Percentiles rank a stretch among this genome's conserved stretches.
Conservation (phyloP, 1,140 invertebrate genomes). For the Oreohelix idahoensis region DNA sequence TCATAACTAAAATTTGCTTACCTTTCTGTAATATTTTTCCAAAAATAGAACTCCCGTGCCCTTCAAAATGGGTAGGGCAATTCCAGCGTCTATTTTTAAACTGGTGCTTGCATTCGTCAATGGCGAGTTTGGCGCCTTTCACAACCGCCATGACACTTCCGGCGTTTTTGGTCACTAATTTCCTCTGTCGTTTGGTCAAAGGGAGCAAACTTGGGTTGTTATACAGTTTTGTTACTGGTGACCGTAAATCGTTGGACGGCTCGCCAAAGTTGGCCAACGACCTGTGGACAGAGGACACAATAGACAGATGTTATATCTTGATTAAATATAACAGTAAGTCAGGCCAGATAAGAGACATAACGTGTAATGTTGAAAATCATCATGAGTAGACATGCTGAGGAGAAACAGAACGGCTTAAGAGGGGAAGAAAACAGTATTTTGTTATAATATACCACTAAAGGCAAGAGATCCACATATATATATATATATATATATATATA, state of each 20-base stretch:
- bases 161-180: conserved; percentile 67
- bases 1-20: no score
- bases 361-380: no score
- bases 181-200: conserved; percentile 67
- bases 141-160: conserved; percentile 69
- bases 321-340: no score
- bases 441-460: no score
- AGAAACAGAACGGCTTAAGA: no score
- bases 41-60: conserved; percentile 63
- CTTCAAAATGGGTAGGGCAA: conserved; percentile 66
- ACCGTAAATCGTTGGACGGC: conserved; percentile 59
- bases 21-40: conserved; percentile 70
- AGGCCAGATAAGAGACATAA: no score
- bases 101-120: conserved; percentile 72
- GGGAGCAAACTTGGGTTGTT: conserved; percentile 66
- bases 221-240: conserved; percentile 58
- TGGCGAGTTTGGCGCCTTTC: conserved; percentile 68
- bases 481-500: no score
- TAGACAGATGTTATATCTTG: no score
- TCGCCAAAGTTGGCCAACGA: conserved; percentile 63
- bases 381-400: no score
- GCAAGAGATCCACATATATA: no score
- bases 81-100: conserved; percentile 72
- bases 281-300: conserved; percentile 46
- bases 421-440: no score